Evolutionary conservation across 2,797 vertebrate genomes (phyloP).

Genomic region (Alfaro cultratus): DNA sequence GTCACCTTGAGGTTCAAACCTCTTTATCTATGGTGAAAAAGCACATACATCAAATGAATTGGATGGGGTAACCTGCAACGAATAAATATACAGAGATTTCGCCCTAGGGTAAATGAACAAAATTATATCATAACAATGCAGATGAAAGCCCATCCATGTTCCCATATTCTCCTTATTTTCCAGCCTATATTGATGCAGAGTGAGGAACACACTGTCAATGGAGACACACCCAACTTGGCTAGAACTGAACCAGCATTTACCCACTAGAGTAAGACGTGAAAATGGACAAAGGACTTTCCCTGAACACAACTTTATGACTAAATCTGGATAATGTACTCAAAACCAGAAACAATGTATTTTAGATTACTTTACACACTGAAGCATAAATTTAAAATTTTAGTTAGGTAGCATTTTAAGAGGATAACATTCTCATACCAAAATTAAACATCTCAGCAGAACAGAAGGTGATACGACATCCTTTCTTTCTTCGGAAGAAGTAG

Average conservation of each 20-base stretch:
- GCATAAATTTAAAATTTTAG: not conserved
- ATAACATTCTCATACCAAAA: not conserved
- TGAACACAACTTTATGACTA: not conserved
- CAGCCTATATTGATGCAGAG: not conserved
- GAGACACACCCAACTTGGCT: not conserved
- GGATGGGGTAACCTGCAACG: no score
- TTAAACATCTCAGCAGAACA: not conserved
- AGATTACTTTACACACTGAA: not conserved
- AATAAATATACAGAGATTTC: no score
- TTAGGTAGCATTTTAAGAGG: not conserved
- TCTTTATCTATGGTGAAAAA: not conserved
- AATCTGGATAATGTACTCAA: not conserved
- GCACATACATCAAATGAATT: not conserved
- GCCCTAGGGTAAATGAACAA: no score
- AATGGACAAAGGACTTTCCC: not conserved
- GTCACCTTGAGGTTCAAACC: not conserved
- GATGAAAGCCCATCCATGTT: no score
- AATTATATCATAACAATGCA: no score
- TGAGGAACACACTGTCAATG: not conserved
- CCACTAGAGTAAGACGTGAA: not conserved
- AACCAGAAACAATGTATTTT: not conserved
- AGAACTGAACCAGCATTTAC: not conserved
- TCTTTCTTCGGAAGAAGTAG: not conserved
- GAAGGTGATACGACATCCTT: not conserved
- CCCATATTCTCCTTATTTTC: no score